phyloP scores from a whole-genome alignment of 2,888 invertebrate genomes.

The Seira musarum region DNA sequence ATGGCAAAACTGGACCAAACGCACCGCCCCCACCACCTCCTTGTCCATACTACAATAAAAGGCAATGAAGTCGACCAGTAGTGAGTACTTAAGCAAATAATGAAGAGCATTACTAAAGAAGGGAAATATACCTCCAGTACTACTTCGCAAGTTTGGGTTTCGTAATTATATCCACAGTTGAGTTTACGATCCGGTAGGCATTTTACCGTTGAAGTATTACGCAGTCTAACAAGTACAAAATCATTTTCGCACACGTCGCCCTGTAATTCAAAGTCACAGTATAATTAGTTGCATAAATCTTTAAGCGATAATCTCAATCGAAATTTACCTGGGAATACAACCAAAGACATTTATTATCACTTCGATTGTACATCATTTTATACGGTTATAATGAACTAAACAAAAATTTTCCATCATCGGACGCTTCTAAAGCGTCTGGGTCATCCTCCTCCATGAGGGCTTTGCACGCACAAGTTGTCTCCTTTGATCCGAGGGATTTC shows the following conservation, averaged over 20 bases:
- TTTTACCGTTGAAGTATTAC: background rate
- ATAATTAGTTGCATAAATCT: background rate
- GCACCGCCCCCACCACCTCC: too few relatives aligned
- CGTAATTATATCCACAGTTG: background rate
- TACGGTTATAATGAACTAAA: background rate
- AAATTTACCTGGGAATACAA: too few relatives aligned
- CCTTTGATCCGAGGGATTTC: background rate
- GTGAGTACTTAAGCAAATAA: too few relatives aligned
- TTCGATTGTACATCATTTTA: background rate
- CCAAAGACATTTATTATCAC: background rate
- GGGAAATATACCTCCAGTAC: too few relatives aligned
- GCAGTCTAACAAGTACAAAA: background rate
- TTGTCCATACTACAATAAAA: too few relatives aligned
- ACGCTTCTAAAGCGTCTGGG: background rate
- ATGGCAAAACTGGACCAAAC: too few relatives aligned
- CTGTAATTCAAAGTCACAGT: background rate
- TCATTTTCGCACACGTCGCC: background rate
- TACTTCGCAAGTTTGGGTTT: background rate
- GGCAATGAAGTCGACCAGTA: too few relatives aligned
- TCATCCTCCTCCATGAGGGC: background rate
- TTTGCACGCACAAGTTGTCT: background rate
- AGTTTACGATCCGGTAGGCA: background rate
- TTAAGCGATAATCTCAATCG: constrained; percentile 4
- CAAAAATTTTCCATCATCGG: background rate
- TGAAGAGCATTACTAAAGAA: too few relatives aligned